Evolutionary conservation across 2,888 invertebrate species (phyloP).

Genomic region (Adelphocoris suturalis): DNA sequence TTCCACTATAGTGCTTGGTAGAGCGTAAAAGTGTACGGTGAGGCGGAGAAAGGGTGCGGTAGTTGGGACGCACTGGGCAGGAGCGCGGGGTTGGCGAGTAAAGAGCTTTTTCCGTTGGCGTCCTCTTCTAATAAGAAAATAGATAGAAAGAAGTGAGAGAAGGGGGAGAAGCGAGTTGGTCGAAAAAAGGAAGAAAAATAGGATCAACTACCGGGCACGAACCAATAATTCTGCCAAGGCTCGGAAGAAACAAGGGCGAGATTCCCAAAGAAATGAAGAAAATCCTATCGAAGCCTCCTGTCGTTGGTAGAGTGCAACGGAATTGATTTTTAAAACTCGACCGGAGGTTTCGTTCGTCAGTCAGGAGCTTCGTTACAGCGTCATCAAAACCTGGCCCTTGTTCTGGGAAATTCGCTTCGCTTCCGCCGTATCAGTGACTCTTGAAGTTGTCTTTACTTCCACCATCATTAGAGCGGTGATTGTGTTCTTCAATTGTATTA

Average conservation of each 20-base stretch:
- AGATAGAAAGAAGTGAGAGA: slow-evolving; percentile 23
- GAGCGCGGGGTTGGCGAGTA: neutral
- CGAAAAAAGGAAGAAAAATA: neutral
- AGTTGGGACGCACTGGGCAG: neutral
- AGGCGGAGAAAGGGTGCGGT: neutral
- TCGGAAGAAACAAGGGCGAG: slow-evolving; percentile 48
- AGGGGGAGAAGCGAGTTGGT: neutral
- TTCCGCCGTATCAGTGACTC: no score
- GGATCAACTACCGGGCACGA: slow-evolving; percentile 43
- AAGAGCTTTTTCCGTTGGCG: slow-evolving; percentile 49
- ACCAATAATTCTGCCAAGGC: slow-evolving; percentile 38
- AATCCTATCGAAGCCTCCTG: neutral
- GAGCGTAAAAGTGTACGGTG: neutral
- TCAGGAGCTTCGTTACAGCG: neutral
- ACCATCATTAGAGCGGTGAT: no score
- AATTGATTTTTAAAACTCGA: slow-evolving; percentile 46
- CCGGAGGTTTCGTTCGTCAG: neutral
- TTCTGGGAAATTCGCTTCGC: no score
- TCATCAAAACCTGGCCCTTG: slow-evolving; percentile 11
- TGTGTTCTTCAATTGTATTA: no score
- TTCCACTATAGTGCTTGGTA: neutral
- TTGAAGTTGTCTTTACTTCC: no score
- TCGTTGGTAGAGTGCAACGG: slow-evolving; percentile 6
- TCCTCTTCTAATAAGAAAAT: slow-evolving; percentile 43
- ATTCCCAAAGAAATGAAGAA: slow-evolving; percentile 20